Evolutionary conservation across 2,888 invertebrate species (phyloP), one percentile per base, ranked within the genome.

Genomic region (Heliconius charithonia): DNA sequence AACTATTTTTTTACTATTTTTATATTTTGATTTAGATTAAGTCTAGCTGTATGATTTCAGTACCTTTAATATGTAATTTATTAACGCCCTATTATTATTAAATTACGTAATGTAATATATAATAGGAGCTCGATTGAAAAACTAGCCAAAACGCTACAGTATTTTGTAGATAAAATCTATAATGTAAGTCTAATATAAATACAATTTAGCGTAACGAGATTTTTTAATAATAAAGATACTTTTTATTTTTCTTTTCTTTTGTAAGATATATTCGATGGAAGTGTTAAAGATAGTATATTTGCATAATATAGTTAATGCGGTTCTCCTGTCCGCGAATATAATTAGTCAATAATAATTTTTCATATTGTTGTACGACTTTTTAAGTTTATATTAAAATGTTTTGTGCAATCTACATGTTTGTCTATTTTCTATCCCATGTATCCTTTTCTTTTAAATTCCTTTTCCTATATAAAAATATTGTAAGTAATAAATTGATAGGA

Each of bases 361-460:
- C 97, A 97, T 97, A 97, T 97, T 97, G 97, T 97, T 97, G 97
- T 97, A 97, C 96, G 96, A 95, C 96, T 97, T 97, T 97, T 97
- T 97, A 97, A 97, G 97, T 97, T 97, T 97, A 97, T 97, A 97
- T 97, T 97, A 97, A 97, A 97, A 97, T 96, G 96, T 97, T 96
- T 97, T 97, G 96, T 97, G 97, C 96, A 97, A 96, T 96, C 96
- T 95, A 93, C 69, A 72, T 51, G 51, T 65, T 75, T 77, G 76
- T 82, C 77, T 80, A 51, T 81, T 71, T 76, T 81, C 1, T 0
- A 74, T 22, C 25, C 56, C 63, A 41, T 41, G 27, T 19, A 29
- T 25, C 27, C 12, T 59, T 27, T 6, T 37, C 32, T 22, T 45
- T 27, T 27, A n/a, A 41, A n/a, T n/a, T n/a, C n/a, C n/a, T n/a